Base-by-base conservation (phyloP, 2,888 invertebrate genomes). In the Micropterix aruncella region DNA sequence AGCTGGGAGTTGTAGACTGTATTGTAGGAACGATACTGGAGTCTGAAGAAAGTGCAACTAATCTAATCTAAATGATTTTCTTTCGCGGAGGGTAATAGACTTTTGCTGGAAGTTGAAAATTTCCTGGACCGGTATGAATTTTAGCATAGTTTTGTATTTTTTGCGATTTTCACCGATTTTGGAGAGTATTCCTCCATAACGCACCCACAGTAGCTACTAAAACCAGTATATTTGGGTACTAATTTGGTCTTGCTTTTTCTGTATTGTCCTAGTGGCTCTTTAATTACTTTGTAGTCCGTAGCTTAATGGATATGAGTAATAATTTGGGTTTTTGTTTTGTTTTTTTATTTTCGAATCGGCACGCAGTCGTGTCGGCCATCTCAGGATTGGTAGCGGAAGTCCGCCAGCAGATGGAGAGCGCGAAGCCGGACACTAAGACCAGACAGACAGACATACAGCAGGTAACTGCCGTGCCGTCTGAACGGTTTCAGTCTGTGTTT, bases 301-400 rank as follows among this genome's bases (percentile, higher is more conserved):
- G 16, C n/a, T n/a, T n/a, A n/a, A n/a, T n/a, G n/a, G n/a, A n/a
- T n/a, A n/a, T n/a, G n/a, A n/a, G n/a, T n/a, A n/a, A 36, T 9
- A 36, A n/a, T 36, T 36, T 36, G 36, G 36, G 7, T 36, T 36
- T 7, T 36, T 36, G 9, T 36, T 36, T 36, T 36, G 9, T 9
- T 36, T 40, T 44, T 39, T 37, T 48, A 27, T 48, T 17, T 48
- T 43, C 53, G 49, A 49, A n/a, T 14, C 44, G 12, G 41, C 41
- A 42, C 62, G 62, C 77, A 83, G 83, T 83, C 75, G 80, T 82
- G 66, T 77, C 79, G 69, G 83, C 83, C 66, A 79, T 83, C 73
- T 79, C 83, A 63, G 83, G 81, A 63, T 79, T 86, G 66, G 76
- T 86, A 70, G 80, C 80, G 56, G 83, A 83, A 67, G 83, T 85